These are phyloP conservation scores for Mus caroli DNA, from an alignment of 2,797 vertebrate species.

Conservation along the genomic window DNA sequence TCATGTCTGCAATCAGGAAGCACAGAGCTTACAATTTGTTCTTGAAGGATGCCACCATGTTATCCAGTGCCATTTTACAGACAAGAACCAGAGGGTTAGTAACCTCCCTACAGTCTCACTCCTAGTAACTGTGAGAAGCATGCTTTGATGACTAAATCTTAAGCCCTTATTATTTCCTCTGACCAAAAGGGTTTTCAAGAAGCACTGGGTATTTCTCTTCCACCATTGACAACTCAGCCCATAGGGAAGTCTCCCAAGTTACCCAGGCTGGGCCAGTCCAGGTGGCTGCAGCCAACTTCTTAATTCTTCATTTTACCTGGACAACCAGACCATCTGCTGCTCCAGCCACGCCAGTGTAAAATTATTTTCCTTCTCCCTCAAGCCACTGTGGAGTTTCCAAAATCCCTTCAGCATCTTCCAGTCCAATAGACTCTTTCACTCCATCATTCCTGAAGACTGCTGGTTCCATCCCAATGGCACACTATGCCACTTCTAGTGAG, in stretches of 20 bases:
- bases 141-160: not conserved
- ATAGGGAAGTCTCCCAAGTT: not conserved
- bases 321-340: conserved; percentile 9
- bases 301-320: not conserved
- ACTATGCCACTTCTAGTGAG: not conserved
- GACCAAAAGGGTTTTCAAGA: not conserved
- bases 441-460: not conserved
- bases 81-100: not conserved
- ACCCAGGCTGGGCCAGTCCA: not conserved
- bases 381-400: not conserved
- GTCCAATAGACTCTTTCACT: not conserved
- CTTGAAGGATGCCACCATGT: not conserved
- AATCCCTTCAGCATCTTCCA: not conserved
- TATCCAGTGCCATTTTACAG: not conserved
- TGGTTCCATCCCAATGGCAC: not conserved
- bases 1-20: not conserved
- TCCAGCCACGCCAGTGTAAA: not conserved
- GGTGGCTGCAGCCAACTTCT: not conserved
- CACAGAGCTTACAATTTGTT: not conserved
- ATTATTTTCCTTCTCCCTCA: not conserved
- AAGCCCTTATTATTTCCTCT: not conserved
- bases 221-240: not conserved
- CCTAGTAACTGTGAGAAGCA: not conserved
- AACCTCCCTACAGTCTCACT: not conserved
- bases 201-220: not conserved